phyloP scores from a whole-genome alignment of 2,888 invertebrate genomes.

The Apamea crenata region DNA sequence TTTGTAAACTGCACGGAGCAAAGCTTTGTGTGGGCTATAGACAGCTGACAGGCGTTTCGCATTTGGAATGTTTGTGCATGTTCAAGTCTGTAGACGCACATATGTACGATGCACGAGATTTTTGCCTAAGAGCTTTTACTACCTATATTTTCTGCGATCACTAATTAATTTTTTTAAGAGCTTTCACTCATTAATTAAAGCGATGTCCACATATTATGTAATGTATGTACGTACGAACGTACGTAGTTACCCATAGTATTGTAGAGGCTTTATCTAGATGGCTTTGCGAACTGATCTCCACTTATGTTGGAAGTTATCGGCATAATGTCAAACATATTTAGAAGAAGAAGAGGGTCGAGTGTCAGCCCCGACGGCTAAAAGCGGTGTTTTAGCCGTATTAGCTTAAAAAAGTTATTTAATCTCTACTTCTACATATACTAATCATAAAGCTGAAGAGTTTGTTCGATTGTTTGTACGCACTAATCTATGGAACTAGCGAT shows the following conservation, averaged over 20 bases:
- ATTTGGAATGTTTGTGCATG: not conserved
- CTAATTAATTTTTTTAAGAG: not conserved
- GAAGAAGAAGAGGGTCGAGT: not conserved
- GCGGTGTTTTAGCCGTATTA: not conserved
- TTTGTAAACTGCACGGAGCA: not conserved
- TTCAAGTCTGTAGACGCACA: not conserved
- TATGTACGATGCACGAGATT: not conserved
- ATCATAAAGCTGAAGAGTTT: too few species aligned
- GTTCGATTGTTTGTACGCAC: too few species aligned
- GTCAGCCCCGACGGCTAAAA: not conserved
- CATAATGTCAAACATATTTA: not conserved
- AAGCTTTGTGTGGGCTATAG: not conserved
- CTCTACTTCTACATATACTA: too few species aligned
- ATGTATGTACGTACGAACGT: not conserved
- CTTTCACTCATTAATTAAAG: not conserved
- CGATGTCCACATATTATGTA: not conserved
- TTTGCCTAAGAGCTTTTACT: too few species aligned
- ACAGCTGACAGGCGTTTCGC: too few species aligned
- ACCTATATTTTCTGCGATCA: not conserved
- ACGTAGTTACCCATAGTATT: not conserved
- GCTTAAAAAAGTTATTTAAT: not conserved
- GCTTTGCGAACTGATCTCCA: not conserved
- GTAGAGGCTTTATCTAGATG: not conserved
- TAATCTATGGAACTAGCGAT: too few species aligned
- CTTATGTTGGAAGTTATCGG: not conserved